Percentiles rank a stretch among this genome's conserved stretches.
phyloP scores from a whole-genome alignment of 2,888 invertebrate genomes.

The Chorisops tibialis region DNA sequence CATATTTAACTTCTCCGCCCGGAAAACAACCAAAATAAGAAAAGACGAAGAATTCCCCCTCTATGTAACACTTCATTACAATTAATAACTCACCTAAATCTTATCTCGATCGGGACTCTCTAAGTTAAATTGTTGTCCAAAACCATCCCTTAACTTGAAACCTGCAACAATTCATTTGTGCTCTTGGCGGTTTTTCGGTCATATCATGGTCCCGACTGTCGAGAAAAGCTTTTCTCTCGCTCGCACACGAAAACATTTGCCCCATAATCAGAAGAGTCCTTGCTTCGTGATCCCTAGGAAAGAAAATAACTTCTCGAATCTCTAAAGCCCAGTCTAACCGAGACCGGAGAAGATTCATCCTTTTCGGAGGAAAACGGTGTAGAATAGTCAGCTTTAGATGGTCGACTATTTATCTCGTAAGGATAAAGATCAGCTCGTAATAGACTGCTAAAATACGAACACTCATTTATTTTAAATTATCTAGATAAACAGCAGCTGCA shows the following conservation, averaged over 20 bases:
- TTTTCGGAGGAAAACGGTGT: too few species aligned
- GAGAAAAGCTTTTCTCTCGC: too few species aligned
- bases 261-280: too few species aligned
- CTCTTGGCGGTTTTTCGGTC: not conserved
- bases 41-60: not conserved
- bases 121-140: slow-evolving; percentile 7
- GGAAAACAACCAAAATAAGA: too few species aligned
- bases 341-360: too few species aligned
- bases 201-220: too few species aligned
- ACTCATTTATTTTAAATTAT: slow-evolving; percentile 32
- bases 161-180: slow-evolving; percentile 11
- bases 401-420: slow-evolving; percentile 26
- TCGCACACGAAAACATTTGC: too few species aligned
- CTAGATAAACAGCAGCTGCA: slow-evolving; percentile 28
- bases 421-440: slow-evolving; percentile 32
- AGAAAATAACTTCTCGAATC: too few species aligned
- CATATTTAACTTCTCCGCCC: too few species aligned
- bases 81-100: slow-evolving; percentile 17
- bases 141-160: not conserved
- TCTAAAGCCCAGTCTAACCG: too few species aligned
- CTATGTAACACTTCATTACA: slow-evolving; percentile 4
- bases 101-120: slow-evolving; percentile 8
- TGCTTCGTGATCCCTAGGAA: too few species aligned
- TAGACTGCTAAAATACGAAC: slow-evolving; percentile 30
- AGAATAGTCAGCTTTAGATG: not conserved